Evolutionary conservation across 2,797 vertebrate genomes (phyloP), one percentile per base, ranked within the genome.

Genomic region (Crax fasciolata): DNA sequence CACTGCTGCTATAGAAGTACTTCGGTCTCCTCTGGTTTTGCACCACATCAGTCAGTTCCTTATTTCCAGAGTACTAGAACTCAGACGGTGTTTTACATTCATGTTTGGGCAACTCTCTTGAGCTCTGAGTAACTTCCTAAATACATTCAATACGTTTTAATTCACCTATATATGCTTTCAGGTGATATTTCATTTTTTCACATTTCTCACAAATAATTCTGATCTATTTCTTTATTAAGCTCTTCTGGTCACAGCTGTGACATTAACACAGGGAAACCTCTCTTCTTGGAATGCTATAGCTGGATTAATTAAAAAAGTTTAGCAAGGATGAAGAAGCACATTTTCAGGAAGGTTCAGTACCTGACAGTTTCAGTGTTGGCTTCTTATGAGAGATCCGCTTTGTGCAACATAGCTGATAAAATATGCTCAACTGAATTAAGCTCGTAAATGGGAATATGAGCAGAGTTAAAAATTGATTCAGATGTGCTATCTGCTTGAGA

Each of bases 381-480:
- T 61, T 84, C 58, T 83, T 86, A 66, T 9, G 16, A 85, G 18
- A 55, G 38, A 63, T 43, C 3, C 76, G 15, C 41, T 87, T 88
- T 91, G 78, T 87, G 63, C 32, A 79, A 83, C 6, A 6, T 8
- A 58, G 5, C 44, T 77, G 52, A 82, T 77, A 90, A 92, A 93
- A 68, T 68, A 65, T 28, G 18, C 11, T 65, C n/a, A 77, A 13
- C 21, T 46, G 55, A 87, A 75, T 79, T 66, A 84, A 84, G 5
- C 8, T 66, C 67, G 6, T 59, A 94, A 38, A 49, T 44, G 23
- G 4, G 32, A 11, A 54, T 66, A 54, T 20, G 25, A 84, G 11
- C 27, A 81, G 18, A 77, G 10, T 57, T 57, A 75, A 91, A 82
- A 52, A 48, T 30, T 1, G 1, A 9, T 65, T 82, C 46, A 82